A percentile compares a stretch with the other conserved stretches of the same genome.
Conservation (phyloP, 2,113 vertebrate genomes). For the Indicator indicator region DNA sequence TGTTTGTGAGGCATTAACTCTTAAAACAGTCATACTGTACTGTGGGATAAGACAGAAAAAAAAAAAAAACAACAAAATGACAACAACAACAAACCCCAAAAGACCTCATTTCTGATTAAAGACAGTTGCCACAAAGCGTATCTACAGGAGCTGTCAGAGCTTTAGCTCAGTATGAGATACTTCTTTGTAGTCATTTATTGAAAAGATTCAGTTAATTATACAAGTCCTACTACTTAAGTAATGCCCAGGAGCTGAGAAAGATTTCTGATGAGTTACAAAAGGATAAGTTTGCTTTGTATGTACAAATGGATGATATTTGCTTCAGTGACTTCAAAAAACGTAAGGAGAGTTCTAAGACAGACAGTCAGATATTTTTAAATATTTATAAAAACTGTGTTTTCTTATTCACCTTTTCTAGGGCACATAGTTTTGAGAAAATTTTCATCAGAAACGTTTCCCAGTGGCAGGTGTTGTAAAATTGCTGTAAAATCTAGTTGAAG, state of each 20-base stretch:
- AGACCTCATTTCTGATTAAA: neutral
- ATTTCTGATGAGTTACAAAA: neutral
- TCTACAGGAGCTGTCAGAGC: neutral
- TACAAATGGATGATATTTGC: neutral
- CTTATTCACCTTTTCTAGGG: neutral
- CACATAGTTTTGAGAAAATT: neutral
- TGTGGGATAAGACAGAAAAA: neutral
- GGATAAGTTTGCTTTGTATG: neutral
- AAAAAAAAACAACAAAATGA: too few species aligned
- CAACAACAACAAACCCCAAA: too few species aligned
- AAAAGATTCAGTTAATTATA: neutral
- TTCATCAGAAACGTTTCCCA: neutral
- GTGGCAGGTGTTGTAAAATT: neutral
- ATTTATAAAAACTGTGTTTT: neutral
- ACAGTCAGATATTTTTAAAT: neutral
- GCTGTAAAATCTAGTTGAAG: neutral
- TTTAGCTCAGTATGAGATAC: neutral
- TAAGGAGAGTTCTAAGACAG: neutral
- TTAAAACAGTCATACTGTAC: neutral
- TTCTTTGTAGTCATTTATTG: neutral
- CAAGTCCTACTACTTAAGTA: neutral
- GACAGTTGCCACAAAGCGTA: neutral
- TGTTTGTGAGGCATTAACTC: neutral
- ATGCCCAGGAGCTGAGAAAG: neutral
- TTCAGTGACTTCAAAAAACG: neutral